Evolutionary conservation across 1,140 invertebrate genomes (phyloP), one percentile per base, ranked within the genome.

Genomic region (Hypsibius dujardini): DNA sequence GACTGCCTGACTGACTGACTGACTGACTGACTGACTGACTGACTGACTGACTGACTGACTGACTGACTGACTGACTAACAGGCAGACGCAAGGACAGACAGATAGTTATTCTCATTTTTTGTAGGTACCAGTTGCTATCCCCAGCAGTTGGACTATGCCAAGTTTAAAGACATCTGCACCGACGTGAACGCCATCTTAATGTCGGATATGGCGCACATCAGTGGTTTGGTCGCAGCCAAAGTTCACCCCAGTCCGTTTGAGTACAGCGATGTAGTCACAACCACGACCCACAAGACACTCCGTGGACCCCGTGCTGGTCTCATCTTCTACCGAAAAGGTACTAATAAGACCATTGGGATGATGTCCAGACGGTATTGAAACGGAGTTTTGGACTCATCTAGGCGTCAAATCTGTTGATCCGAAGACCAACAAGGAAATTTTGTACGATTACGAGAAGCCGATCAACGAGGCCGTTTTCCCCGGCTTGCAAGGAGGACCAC

Each of bases 401-500:
- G 81, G 80, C 77, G 83, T 90, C 1, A 83, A 84, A 74, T 82
- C 84, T 47, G 82, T 86, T 1, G 85, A 84, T 72, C 70, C 78
- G 73, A 84, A 88, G 72, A 87, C 88, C 76, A 91, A 90, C 0
- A 85, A 88, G 14, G 82, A 89, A 15, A 79, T 80, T n/a, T 82
- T 88, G 82, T 95, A 94, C 76, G 90, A 96, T 77, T 79, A 92
- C 47, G 92, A 93, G 79, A 83, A 80, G 72, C 88, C 85, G 77
- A 92, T 97, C 75, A 94, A 96, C 80, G 85, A 89, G 75, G 89
- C 93, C 1, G 92, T 97, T 1, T 97, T 97, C 78, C 94, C 93
- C 0, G 89, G 90, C 0, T 82, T 96, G 45, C 88, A 90, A 79
- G 92, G 94, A 60, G 93, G 93, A 0, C 93, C 93, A 0, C 93